These are phyloP conservation scores for Catostomus latipinnis DNA, from an alignment of 2,797 vertebrate genomes.

Conservation along the genomic window DNA sequence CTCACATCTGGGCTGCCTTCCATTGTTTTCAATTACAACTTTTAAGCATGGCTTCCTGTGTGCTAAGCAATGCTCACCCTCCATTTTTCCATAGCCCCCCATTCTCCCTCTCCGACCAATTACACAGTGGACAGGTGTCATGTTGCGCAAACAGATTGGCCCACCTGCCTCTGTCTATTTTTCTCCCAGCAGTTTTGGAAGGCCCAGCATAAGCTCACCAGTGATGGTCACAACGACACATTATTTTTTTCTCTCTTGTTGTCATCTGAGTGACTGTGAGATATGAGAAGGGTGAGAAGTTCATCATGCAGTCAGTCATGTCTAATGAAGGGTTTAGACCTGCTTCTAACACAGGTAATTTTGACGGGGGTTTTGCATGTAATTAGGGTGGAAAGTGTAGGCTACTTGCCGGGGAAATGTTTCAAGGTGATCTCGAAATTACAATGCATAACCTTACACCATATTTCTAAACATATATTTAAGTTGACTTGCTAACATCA, in stretches of 20 bases:
- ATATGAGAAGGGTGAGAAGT: constrained; percentile 26
- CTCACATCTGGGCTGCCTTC: constrained; percentile 55
- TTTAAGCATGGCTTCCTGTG: constrained; percentile 45
- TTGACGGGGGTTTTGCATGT: constrained; percentile 40
- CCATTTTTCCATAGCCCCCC: constrained; percentile 10
- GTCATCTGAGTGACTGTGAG: constrained; percentile 30
- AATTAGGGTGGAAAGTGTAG: constrained; percentile 1
- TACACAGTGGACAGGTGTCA: constrained; percentile 59
- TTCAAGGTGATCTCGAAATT: not conserved
- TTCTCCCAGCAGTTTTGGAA: constrained; percentile 45
- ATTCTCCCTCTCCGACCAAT: constrained; percentile 52
- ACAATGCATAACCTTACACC: not conserved
- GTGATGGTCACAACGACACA: constrained; percentile 15
- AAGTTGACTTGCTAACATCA: too few relatives aligned
- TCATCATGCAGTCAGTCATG: constrained; percentile 37
- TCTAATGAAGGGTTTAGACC: constrained; percentile 45
- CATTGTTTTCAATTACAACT: constrained; percentile 61
- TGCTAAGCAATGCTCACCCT: constrained; percentile 26
- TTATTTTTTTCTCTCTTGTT: not conserved
- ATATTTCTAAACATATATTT: too few relatives aligned
- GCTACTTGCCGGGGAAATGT: not conserved
- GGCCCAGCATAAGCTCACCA: constrained; percentile 24
- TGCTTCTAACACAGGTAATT: constrained; percentile 32
- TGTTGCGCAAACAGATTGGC: constrained; percentile 53
- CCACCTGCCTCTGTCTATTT: constrained; percentile 43